Percentiles rank a stretch among this genome's conserved stretches.
phyloP scores from a whole-genome alignment of 1,140 invertebrate species.

The Brachionus sp. region DNA sequence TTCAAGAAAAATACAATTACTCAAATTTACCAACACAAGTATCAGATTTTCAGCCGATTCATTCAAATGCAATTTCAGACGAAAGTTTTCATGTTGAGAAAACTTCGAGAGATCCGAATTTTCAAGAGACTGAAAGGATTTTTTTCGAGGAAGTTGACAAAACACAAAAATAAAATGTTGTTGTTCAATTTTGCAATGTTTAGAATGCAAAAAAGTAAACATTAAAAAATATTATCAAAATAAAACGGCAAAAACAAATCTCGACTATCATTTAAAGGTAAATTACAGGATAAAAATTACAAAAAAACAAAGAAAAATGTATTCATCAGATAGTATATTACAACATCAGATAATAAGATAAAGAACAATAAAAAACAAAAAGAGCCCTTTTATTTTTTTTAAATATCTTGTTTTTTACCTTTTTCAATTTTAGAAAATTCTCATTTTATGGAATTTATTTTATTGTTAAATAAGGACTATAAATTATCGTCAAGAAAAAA shows the following conservation, averaged over 20 bases:
- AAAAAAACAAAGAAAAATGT: too few species aligned
- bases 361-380: too few species aligned
- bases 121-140: background rate
- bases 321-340: too few species aligned
- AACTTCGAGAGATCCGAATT: background rate
- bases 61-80: background rate
- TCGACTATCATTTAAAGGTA: background rate
- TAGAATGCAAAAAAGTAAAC: background rate
- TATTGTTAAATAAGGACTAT: too few species aligned
- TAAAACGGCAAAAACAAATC: background rate
- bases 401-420: too few species aligned
- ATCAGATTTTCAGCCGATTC: background rate
- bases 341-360: too few species aligned
- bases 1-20: background rate
- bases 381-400: too few species aligned
- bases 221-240: background rate
- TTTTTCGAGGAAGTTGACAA: background rate
- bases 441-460: too few species aligned
- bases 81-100: background rate
- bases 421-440: too few species aligned
- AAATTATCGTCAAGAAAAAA: too few species aligned
- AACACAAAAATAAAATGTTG: background rate
- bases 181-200: background rate
- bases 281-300: background rate
- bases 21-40: background rate